A percentile compares a stretch with the other conserved stretches of the same genome.
These are phyloP conservation scores for Aspidapion aeneum DNA, from an alignment of 2,888 invertebrate species.

Conservation along the genomic window DNA sequence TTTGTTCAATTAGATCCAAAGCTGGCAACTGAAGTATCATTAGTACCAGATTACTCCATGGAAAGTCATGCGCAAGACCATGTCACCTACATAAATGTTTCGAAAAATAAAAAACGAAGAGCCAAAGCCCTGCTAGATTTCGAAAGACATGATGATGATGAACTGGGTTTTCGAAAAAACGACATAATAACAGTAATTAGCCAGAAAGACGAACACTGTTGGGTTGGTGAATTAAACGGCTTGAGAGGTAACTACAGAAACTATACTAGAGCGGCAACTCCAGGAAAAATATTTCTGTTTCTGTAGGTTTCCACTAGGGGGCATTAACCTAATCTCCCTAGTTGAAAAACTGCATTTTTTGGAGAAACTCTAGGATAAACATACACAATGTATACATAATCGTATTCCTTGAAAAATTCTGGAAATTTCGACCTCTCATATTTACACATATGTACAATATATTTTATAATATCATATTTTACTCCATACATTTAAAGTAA, in stretches of 20 bases:
- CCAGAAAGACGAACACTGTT: slow-evolving; percentile 97
- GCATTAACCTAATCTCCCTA: background rate
- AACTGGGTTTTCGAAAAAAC: slow-evolving; percentile 96
- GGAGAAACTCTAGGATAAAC: background rate
- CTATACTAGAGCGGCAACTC: too few relatives aligned
- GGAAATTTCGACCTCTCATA: too few relatives aligned
- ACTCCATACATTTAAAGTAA: too few relatives aligned
- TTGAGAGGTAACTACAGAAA: slow-evolving; percentile 67
- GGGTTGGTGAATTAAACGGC: slow-evolving; percentile 97
- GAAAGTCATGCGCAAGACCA: slow-evolving; percentile 94
- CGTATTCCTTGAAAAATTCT: too few relatives aligned
- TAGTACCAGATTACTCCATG: slow-evolving; percentile 92
- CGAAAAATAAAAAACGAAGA: slow-evolving; percentile 78
- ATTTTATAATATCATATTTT: too few relatives aligned
- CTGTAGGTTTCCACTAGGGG: too few relatives aligned
- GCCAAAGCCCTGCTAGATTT: slow-evolving; percentile 97
- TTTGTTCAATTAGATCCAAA: slow-evolving; percentile 93
- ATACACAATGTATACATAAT: too few relatives aligned
- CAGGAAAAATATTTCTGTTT: background rate
- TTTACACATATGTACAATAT: too few relatives aligned
- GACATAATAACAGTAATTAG: slow-evolving; percentile 97
- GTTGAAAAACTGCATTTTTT: background rate
- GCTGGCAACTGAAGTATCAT: slow-evolving; percentile 69
- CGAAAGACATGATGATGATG: slow-evolving; percentile 97
- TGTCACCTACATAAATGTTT: slow-evolving; percentile 92